Evolutionary conservation across 2,113 vertebrate species (phyloP).

Genomic region (Ursus arctos): DNA sequence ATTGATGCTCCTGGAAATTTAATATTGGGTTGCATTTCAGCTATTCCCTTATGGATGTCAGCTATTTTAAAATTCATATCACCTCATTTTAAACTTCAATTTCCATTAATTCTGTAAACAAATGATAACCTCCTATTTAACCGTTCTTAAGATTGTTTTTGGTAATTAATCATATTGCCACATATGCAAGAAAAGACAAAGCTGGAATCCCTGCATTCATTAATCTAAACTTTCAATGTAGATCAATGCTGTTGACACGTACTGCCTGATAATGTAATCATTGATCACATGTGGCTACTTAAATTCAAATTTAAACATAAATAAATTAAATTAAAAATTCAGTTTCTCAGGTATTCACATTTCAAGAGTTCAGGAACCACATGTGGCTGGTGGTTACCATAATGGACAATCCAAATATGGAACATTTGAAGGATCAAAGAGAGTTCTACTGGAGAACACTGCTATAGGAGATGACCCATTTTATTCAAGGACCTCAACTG

Average conservation of each 20-base stretch:
- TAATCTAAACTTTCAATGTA: background rate
- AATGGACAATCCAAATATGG: background rate
- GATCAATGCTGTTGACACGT: background rate
- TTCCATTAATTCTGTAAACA: constrained; percentile 93
- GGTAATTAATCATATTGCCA: constrained; percentile 91
- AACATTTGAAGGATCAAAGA: background rate
- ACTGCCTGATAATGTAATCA: background rate
- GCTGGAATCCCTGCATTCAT: constrained; percentile 89
- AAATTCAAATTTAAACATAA: constrained; percentile 43
- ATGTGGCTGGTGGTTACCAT: background rate
- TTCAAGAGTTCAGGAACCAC: background rate
- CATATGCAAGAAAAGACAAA: constrained; percentile 90
- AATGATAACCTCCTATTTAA: constrained; percentile 91
- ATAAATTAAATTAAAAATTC: background rate
- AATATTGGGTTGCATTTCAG: constrained; percentile 88
- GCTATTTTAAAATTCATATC: constrained; percentile 96
- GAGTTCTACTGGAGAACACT: background rate
- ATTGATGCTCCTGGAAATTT: background rate
- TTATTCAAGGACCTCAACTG: background rate
- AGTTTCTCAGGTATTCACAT: background rate
- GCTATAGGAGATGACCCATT: background rate
- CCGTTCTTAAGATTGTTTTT: constrained; percentile 86
- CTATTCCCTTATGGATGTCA: constrained; percentile 93
- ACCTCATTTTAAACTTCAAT: constrained; percentile 93
- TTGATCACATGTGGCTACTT: background rate